Evolutionary conservation across 2,113 vertebrate genomes (phyloP).

Genomic region (Sylvia atricapilla): DNA sequence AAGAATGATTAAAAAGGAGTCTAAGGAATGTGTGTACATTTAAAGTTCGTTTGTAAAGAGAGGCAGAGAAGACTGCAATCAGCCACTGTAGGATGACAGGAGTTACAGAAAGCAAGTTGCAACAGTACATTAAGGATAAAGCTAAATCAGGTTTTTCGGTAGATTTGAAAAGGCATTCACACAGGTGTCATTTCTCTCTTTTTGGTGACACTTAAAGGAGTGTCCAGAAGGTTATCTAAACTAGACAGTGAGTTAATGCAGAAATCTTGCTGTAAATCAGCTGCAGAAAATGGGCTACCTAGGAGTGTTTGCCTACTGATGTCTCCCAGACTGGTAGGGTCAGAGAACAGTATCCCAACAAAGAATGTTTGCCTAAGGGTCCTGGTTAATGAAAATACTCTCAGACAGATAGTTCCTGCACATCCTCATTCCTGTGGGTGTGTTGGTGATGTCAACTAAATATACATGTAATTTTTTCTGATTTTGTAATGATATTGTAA

Average conservation of each 20-base stretch:
- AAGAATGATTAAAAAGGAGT: neutral
- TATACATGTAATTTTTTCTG: neutral
- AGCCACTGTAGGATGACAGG: neutral
- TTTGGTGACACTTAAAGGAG: neutral
- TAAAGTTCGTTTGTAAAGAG: neutral
- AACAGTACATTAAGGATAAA: neutral
- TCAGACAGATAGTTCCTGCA: neutral
- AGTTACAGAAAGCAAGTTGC: neutral
- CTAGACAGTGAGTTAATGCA: neutral
- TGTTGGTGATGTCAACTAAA: neutral
- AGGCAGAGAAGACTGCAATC: neutral
- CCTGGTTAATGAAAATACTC: neutral
- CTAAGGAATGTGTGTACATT: neutral
- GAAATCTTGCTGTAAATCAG: neutral
- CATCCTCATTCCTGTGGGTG: neutral
- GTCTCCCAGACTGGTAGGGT: neutral
- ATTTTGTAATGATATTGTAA: neutral
- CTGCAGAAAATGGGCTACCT: neutral
- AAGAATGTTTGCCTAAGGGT: neutral
- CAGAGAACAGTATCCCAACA: neutral
- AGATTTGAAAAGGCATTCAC: neutral
- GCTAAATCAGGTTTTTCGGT: neutral
- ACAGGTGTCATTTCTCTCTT: neutral
- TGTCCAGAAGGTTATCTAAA: neutral
- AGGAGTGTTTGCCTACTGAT: accelerated